These are phyloP conservation scores for Hesperia comma DNA, from an alignment of 2,888 invertebrate genomes.

Conservation along the genomic window DNA sequence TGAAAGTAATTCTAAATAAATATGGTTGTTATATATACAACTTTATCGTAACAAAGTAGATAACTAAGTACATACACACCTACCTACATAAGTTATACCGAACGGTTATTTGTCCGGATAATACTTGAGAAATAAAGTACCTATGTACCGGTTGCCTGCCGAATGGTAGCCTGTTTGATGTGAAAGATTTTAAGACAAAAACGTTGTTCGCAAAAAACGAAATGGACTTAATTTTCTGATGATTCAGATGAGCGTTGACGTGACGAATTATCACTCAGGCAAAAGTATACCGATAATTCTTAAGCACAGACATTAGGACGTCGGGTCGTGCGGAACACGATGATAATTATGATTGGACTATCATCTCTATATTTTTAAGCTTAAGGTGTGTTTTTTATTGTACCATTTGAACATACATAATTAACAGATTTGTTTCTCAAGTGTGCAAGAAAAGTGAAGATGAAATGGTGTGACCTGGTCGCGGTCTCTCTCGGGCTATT, in stretches of 20 bases:
- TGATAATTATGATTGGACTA: background rate
- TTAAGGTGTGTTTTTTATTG: slow-evolving; percentile 1
- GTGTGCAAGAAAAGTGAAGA: slow-evolving; percentile 12
- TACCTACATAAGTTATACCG: too few species aligned
- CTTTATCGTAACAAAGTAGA: too few species aligned
- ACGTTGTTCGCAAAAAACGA: background rate
- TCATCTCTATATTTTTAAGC: background rate
- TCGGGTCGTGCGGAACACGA: slow-evolving; percentile 8
- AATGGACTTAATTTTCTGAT: background rate
- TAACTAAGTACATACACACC: too few species aligned
- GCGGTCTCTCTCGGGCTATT: slow-evolving; percentile 23
- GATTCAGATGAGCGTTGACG: background rate
- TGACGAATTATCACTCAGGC: background rate
- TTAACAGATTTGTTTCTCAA: slow-evolving; percentile 12
- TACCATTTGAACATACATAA: background rate
- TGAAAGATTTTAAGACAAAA: too few species aligned
- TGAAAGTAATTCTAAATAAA: too few species aligned
- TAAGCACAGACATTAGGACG: slow-evolving; percentile 24
- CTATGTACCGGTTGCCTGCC: too few species aligned
- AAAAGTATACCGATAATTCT: background rate
- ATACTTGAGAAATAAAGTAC: too few species aligned
- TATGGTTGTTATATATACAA: too few species aligned
- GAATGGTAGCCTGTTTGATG: too few species aligned
- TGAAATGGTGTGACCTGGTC: slow-evolving; percentile 27
- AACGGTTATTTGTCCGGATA: too few species aligned